Evolutionary conservation across 2,113 vertebrate species (phyloP).

Genomic region (Gopherus evgoodei): DNA sequence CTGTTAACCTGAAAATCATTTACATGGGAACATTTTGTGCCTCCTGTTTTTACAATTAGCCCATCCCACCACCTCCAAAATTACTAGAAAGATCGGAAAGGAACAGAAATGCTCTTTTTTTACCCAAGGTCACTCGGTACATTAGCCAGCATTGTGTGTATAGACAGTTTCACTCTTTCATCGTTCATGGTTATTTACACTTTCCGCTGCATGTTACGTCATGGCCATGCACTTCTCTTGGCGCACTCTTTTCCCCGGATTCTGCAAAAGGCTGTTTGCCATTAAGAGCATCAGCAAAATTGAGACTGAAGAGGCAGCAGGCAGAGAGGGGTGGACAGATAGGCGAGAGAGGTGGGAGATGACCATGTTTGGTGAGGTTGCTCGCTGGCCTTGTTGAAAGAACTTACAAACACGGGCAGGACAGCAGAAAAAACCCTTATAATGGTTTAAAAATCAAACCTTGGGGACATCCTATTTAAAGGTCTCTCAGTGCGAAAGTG

Average conservation of each 20-base stretch:
- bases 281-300: neutral
- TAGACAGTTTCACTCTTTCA: neutral
- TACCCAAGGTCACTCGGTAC: neutral
- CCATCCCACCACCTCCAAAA: neutral
- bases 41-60: neutral
- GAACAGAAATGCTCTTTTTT: neutral
- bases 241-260: neutral
- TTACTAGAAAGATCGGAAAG: neutral
- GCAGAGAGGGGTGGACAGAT: neutral
- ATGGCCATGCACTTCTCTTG: rapidly evolving
- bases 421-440: rapidly evolving
- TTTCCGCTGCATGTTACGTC: rapidly evolving
- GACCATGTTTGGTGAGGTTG: neutral
- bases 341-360: neutral
- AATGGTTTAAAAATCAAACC: neutral
- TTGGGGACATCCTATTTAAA: neutral
- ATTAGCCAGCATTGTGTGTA: neutral
- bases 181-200: neutral
- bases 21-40: neutral
- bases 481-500: neutral
- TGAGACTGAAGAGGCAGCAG: neutral
- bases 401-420: neutral
- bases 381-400: rapidly evolving
- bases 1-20: neutral
- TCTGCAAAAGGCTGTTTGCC: neutral